Conservation (phyloP, 2,888 invertebrate genomes). For the Perizoma affinitatum region DNA sequence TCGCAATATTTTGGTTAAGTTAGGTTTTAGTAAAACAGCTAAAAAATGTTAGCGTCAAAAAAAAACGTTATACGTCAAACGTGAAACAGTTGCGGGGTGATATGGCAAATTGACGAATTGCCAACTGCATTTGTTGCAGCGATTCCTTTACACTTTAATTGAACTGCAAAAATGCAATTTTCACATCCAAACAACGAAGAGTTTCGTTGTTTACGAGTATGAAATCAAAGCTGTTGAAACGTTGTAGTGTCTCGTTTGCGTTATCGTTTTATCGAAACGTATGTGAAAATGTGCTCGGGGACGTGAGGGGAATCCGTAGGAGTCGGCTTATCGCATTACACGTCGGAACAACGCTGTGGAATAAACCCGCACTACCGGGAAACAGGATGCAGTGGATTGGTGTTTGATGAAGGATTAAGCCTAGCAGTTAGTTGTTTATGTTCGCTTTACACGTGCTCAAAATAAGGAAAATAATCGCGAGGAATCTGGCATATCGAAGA, state of each 20-base stretch:
- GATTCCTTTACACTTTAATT: no score
- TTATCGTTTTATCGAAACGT: constrained; percentile 45
- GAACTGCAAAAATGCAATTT: neutral
- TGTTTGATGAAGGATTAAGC: neutral
- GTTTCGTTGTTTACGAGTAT: constrained; percentile 23
- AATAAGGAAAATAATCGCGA: no score
- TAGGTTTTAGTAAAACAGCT: no score
- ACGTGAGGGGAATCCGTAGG: constrained; percentile 45
- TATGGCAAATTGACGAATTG: no score
- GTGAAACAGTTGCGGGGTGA: no score
- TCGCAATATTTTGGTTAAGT: no score
- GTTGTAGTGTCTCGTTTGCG: constrained; percentile 37
- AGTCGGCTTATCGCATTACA: constrained; percentile 52
- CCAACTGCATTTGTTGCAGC: no score
- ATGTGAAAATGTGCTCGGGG: constrained; percentile 47
- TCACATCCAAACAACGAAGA: neutral
- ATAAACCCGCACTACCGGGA: constrained; percentile 30
- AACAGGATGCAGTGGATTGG: constrained; percentile 9
- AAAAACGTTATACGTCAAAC: no score
- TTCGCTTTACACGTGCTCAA: no score
- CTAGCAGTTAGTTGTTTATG: neutral
- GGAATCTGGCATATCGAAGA: no score
- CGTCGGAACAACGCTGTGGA: constrained; percentile 41
- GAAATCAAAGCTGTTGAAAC: constrained; percentile 29
- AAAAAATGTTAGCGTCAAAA: no score